Conservation (phyloP, 2,113 vertebrate species). For the Colistium nudipinnis region DNA sequence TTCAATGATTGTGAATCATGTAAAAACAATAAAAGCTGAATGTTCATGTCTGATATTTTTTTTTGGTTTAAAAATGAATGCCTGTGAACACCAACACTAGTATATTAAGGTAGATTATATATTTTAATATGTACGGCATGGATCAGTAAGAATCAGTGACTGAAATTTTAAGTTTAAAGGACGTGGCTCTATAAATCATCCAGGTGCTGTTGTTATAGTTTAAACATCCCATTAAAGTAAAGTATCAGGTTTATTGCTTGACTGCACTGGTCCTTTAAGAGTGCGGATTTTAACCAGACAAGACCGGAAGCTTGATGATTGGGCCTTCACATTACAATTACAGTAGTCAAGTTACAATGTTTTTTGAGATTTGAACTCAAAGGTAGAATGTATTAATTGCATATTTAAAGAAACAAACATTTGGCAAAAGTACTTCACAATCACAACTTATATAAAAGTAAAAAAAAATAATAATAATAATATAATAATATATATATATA, state of each 20-base stretch:
- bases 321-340: slow-evolving; percentile 23
- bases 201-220: not conserved
- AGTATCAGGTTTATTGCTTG: not conserved
- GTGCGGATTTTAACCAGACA: not conserved
- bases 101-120: no score
- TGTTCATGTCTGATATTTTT: not conserved
- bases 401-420: no score
- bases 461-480: no score
- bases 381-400: no score
- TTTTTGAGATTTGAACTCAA: not conserved
- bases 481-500: no score
- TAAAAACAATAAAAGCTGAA: not conserved
- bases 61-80: not conserved
- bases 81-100: no score
- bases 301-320: not conserved
- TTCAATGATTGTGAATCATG: not conserved
- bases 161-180: not conserved
- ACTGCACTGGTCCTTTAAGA: slow-evolving; percentile 77
- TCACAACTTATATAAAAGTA: not conserved
- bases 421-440: not conserved
- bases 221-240: not conserved
- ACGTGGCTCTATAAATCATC: not conserved
- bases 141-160: not conserved
- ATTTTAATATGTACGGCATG: not conserved
- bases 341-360: not conserved